Evolutionary conservation across 2,888 invertebrate genomes (phyloP), one percentile per base, ranked within the genome.

Genomic region (Anarsia innoxiella): DNA sequence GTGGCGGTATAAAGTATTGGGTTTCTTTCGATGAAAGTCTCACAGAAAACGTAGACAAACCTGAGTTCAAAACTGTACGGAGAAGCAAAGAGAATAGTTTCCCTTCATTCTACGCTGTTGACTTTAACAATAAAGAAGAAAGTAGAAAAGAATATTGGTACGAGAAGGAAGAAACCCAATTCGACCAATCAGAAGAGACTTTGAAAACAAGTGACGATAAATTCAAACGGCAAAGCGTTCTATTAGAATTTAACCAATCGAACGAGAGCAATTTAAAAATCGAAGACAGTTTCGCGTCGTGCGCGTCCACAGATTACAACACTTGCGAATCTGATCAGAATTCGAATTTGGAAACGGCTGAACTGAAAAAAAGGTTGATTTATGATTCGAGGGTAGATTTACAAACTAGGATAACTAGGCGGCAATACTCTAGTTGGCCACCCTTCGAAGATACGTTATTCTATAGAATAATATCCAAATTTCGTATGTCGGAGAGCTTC

Each of bases 1-100:
- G 56, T 0, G 82, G 84, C 0, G 85, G 85, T 0, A 54, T 83
- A 0, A 85, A 83, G 45, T 85, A 79, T 29, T 85, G 85, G 85
- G 23, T 85, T 0, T 84, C 83, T 0, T 85, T 85, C 36, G 80
- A 84, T 27, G 76, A 80, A 9, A 62, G 56, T 36, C 1, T 19
- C 2, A 16, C 16, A 9, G 28, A 35, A 1, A 4, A 4, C 3
- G 23, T 10, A 2, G 53, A 58, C 0, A 48, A 39, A 37, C 53
- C 37, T 2, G 25, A 23, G 31, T 31, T 10, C 2, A 33, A 15
- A 16, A 9, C 36, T 13, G 23, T 33, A n/a, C 31, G 38, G 2
- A 40, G 35, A 23, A 32, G 53, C 37, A 47, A 45, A 1, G 69
- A 72, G 6, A 69, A 71, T 2, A 58, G 58, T 0, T 41, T 74